Base-by-base conservation (phyloP, 2,797 vertebrate genomes). In the Tangara arthus region DNA sequence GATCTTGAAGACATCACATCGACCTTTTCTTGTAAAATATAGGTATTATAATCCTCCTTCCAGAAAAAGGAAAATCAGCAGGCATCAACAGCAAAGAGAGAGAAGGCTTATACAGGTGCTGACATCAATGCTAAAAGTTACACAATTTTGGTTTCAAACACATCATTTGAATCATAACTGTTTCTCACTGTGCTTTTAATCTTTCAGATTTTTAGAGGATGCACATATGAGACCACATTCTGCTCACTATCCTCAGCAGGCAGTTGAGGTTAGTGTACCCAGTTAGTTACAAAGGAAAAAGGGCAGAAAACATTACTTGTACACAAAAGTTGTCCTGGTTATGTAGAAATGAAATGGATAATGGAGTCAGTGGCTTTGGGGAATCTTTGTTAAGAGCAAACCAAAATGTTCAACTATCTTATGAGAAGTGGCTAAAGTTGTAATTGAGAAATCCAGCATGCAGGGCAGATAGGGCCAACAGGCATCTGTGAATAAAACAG, bases 1-100 rank as follows among this genome's bases (percentile, higher is more conserved):
- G 61, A 89, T 78, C 50, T 88, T 97, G 72, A 98, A 96, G 69
- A 95, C 93, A 26, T 35, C 87, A 2, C 49, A 93, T 35, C 81
- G 94, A 79, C 82, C 85, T 49, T 96, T 94, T 66, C 81, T 96
- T 63, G 87, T 91, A 52, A 96, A 96, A 55, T 78, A 93, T 1
- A 95, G 90, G 24, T 95, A 91, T 91, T 96, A 95, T 46, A 95
- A 80, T 47, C 35, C 90, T 87, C 96, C 94, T 63, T 27, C 72
- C 26, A 10, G n/a, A 32, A 97, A 86, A 68, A 95, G 57, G 56
- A 84, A 82, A 35, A 75, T 64, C 88, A 76, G 60, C 55, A 93
- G 50, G 65, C 7, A 13, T 23, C 39, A 44, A 78, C 32, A 71
- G 26, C 11, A 46, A 39, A 42, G 82, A 66, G 60, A 65, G 53